These are phyloP conservation scores for Ictalurus punctatus DNA, from an alignment of 2,113 vertebrate genomes.

Conservation along the genomic window DNA sequence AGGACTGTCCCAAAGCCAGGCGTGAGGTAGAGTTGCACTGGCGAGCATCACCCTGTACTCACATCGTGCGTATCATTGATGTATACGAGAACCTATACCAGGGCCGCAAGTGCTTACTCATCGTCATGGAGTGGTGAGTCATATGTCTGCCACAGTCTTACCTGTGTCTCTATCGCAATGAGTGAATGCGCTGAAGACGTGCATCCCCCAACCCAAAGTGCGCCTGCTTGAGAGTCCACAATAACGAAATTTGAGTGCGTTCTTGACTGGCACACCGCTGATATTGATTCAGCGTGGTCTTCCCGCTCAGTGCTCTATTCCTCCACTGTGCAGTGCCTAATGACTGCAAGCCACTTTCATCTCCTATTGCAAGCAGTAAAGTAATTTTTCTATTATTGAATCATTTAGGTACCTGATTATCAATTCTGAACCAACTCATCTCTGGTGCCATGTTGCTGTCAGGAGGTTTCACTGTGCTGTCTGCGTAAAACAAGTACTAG, in stretches of 20 bases:
- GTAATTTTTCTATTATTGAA: conserved; percentile 17
- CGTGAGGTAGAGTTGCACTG: conserved; percentile 95
- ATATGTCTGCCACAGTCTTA: background rate
- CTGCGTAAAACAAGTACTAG: conserved; percentile 40
- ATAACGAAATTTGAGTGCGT: background rate
- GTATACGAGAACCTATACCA: conserved; percentile 98
- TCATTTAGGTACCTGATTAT: conserved; percentile 40
- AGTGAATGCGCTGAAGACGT: background rate
- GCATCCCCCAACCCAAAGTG: conserved; percentile 10
- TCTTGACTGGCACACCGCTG: background rate
- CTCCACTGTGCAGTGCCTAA: background rate
- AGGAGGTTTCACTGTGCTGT: conserved; percentile 20
- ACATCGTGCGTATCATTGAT: conserved; percentile 94
- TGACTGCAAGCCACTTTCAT: background rate
- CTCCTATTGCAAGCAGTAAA: background rate
- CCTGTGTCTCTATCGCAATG: conserved; percentile 7
- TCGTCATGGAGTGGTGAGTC: conserved; percentile 92
- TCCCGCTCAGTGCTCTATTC: no score
- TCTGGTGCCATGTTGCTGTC: conserved; percentile 18
- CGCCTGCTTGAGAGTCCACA: background rate
- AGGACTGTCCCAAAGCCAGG: conserved; percentile 94
- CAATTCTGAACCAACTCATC: conserved; percentile 25
- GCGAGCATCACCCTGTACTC: conserved; percentile 88
- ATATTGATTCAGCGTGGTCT: background rate
- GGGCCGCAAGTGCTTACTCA: conserved; percentile 89